Conservation (phyloP, 2,888 invertebrate genomes). For the Corbicula japonica region DNA sequence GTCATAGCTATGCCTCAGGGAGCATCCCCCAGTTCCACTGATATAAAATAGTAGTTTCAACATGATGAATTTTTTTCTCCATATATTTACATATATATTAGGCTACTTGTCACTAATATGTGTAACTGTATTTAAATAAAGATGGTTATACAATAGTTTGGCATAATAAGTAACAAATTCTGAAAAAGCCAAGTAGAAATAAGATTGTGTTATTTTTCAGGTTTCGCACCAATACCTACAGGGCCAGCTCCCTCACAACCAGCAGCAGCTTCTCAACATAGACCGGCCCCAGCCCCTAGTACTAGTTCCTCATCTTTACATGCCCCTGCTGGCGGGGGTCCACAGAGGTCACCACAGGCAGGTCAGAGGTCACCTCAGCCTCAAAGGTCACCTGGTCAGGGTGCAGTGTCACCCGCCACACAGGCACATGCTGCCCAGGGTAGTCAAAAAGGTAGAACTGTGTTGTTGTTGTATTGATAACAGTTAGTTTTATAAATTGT, state of each 20-base stretch:
- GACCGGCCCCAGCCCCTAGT: slow-evolving; percentile 52
- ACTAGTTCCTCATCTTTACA: slow-evolving; percentile 58
- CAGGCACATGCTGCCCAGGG: slow-evolving; percentile 27
- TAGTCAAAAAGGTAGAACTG: slow-evolving; percentile 43
- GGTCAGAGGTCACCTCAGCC: slow-evolving; percentile 62
- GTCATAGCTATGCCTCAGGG: too few relatives aligned
- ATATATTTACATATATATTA: too few relatives aligned
- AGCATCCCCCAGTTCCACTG: too few relatives aligned
- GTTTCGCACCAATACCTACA: slow-evolving; percentile 82
- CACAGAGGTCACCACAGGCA: slow-evolving; percentile 41
- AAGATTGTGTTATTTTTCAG: slow-evolving; percentile 71
- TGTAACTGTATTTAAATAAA: too few relatives aligned
- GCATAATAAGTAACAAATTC: too few relatives aligned
- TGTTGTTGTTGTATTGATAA: too few relatives aligned
- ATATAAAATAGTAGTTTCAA: too few relatives aligned
- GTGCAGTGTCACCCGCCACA: slow-evolving; percentile 23
- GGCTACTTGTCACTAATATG: too few relatives aligned
- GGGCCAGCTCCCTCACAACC: slow-evolving; percentile 59
- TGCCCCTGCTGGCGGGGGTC: slow-evolving; percentile 59
- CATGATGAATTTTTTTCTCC: too few relatives aligned
- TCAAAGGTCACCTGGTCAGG: slow-evolving; percentile 46
- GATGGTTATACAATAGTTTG: too few relatives aligned
- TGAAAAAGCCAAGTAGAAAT: too few relatives aligned
- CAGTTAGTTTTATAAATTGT: too few relatives aligned
- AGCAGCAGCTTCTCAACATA: slow-evolving; percentile 52